Base-by-base conservation (phyloP, 2,888 invertebrate genomes). In the Arenicola marina region DNA sequence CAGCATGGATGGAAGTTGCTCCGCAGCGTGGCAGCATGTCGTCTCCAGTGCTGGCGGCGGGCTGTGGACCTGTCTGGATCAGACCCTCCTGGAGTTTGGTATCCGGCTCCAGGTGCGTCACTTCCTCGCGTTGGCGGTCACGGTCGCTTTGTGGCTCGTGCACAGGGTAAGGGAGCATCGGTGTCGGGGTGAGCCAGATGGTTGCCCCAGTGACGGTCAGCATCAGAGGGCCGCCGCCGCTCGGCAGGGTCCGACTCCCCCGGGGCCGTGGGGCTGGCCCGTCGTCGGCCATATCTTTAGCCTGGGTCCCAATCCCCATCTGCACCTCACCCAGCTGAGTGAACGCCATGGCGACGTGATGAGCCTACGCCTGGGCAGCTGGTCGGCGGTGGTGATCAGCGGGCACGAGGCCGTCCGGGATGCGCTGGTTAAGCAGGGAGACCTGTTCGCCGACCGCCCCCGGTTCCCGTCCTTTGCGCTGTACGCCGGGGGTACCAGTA, bases 381-480 rank as follows among this genome's bases (percentile, higher is more conserved):
- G 73, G 18, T 72, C 73, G 1, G 74, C 78, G 1, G 72, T 79
- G 11, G 76, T 79, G 4, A 61, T 80, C 15, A 78, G 76, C 54
- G 79, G 79, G 0, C 53, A 73, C 1, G 58, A 70, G 32, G 71
- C 73, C 2, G 68, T 76, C 26, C 66, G 69, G 51, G 67, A 75
- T 43, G 77, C 77, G 0, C 61, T 77, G 11, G 67, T 75, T 1
- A 74, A 76, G 55, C 75, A 78, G 58, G 74, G 73, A 0, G 77
- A 75, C 15, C 75, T 74, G 4, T 76, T 78, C 56, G 76, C 78
- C 4, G 76, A 77, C n/a, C 59, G 80, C 26, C 80, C 80, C 0
- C 70, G 75, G 56, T 78, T 79, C 66, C 73, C 74, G 61, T 74
- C 78, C 15, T 79, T 77, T 66, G 67, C 73, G 56, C 73, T 73